phyloP scores from a whole-genome alignment of 2,888 invertebrate genomes.

The Amblyteles armatorius region DNA sequence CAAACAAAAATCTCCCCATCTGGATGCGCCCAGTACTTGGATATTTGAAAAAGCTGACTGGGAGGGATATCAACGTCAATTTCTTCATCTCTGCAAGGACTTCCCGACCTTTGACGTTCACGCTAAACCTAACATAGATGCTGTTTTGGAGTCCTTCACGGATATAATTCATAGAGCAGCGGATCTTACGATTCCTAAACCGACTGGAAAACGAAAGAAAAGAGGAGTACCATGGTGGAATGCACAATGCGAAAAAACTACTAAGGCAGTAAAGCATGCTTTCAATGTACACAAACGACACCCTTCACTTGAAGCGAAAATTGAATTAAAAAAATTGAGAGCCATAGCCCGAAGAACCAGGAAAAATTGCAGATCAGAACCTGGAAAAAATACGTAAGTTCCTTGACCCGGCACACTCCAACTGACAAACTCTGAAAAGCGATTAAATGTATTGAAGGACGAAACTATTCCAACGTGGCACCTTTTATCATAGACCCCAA shows the following conservation, averaged over 20 bases:
- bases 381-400: slow-evolving; percentile 50
- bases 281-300: slow-evolving; percentile 37
- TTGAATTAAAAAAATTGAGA: slow-evolving; percentile 43
- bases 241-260: slow-evolving; percentile 34
- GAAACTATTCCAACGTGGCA: background rate
- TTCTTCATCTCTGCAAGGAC: background rate
- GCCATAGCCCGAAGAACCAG: slow-evolving; percentile 40
- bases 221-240: slow-evolving; percentile 52
- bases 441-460: slow-evolving; percentile 53
- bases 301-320: slow-evolving; percentile 14
- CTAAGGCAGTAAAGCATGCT: slow-evolving; percentile 16
- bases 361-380: slow-evolving; percentile 48
- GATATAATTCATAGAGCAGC: slow-evolving; percentile 39
- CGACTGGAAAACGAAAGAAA: background rate
- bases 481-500: background rate
- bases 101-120: background rate
- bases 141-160: slow-evolving; percentile 17
- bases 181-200: slow-evolving; percentile 46
- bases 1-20: background rate
- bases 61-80: slow-evolving; percentile 1
- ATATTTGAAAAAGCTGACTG: slow-evolving; percentile 66
- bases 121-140: background rate
- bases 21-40: slow-evolving; percentile 47
- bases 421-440: slow-evolving; percentile 53
- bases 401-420: slow-evolving; percentile 27